Percentiles rank a stretch among this genome's conserved stretches.
These are phyloP conservation scores for Polymixis flavicincta DNA, from an alignment of 2,888 invertebrate species.

Conservation along the genomic window DNA sequence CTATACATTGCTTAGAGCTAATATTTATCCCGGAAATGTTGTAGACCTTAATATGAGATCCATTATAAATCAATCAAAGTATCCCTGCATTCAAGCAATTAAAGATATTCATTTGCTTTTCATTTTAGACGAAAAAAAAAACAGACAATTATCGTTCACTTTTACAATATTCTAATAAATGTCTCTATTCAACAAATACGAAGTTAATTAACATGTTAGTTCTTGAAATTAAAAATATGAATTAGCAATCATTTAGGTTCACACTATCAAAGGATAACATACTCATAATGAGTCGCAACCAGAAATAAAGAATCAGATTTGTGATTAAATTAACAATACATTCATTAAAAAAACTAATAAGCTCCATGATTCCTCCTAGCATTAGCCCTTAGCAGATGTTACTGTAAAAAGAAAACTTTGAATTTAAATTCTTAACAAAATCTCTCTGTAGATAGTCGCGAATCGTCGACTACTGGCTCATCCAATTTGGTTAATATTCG, in stretches of 20 bases:
- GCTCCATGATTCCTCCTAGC: background rate
- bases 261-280: background rate
- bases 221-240: background rate
- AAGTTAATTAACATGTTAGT: background rate
- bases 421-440: conserved; percentile 6
- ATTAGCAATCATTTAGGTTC: background rate
- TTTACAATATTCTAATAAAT: background rate
- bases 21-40: background rate
- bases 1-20: background rate
- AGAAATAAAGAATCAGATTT: background rate
- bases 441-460: background rate
- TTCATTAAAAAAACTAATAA: conserved; percentile 9
- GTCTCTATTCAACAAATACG: background rate
- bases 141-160: background rate
- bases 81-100: too few relatives aligned
- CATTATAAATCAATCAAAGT: background rate
- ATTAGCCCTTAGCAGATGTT: background rate
- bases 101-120: too few relatives aligned
- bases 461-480: conserved; percentile 38
- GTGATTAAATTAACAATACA: background rate
- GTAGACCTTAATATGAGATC: background rate
- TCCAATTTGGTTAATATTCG: conserved; percentile 67
- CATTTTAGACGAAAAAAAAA: background rate
- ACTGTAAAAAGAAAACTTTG: conserved; percentile 12
- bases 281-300: background rate